Evolutionary conservation across 2,888 invertebrate genomes (phyloP), one percentile per base, ranked within the genome.

Genomic region (Melikaiella ostensackeni): DNA sequence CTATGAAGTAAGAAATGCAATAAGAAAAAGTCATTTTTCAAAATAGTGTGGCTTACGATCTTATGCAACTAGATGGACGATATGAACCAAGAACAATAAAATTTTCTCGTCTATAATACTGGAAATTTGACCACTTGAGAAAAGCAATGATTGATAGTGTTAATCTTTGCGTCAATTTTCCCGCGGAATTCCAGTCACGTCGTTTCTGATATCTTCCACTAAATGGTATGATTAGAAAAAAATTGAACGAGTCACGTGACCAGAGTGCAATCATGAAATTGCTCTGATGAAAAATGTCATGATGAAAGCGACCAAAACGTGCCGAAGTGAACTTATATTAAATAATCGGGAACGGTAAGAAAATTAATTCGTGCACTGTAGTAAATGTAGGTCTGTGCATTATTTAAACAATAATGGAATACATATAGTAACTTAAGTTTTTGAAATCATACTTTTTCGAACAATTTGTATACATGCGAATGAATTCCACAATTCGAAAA

Each of bases 141-240:
- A 50, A 70, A 50, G 50, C 30, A 70, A 70, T 70, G 66, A 70
- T 55, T 70, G 70, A 50, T 70, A 33, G 33, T 70, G 33, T 30
- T 50, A 70, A 27, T 46, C 30, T 50, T 46, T 4, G 11, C 50
- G 46, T 50, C 50, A 70, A 55, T 50, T 70, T 50, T 27, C n/a
- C 27, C n/a, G n/a, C 11, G 11, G 46, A 46, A 70, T 70, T 70
- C 70, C 6, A 70, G 70, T 70, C 70, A 70, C 70, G 70, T 30
- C 30, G 33, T 33, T 55, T 21, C 30, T 50, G 30, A 46, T 50
- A 55, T n/a, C 70, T 70, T 55, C 33, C 50, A 55, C 30, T 13
- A 50, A 70, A 70, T 70, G n/a, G n/a, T 70, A 70, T 46, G 33
- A 50, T 70, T 50, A 70, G 70, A 33, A 55, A 70, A 59, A 70